A percentile compares a stretch with the other conserved stretches of the same genome.
Evolutionary conservation across 1,140 invertebrate species (phyloP).

Genomic region (Oedothorax gibbosus): DNA sequence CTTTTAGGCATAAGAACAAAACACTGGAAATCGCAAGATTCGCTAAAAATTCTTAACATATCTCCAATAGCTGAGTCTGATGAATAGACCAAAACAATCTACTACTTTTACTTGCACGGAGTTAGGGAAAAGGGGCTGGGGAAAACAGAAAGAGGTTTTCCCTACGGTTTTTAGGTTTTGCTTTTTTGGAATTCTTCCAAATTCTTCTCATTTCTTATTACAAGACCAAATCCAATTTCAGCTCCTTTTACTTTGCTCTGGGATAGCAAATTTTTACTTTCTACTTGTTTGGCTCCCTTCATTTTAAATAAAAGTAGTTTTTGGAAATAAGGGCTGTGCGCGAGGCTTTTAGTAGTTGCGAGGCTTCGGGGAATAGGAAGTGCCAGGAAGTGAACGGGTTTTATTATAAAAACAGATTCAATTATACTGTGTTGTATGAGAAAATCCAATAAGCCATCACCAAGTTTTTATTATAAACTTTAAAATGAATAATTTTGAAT

Average conservation of each 20-base stretch:
- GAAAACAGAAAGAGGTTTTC: slow-evolving; percentile 20
- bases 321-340: slow-evolving; percentile 20
- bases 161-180: slow-evolving; percentile 46
- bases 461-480: no score
- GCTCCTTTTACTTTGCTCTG: slow-evolving; percentile 50
- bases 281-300: slow-evolving; percentile 15
- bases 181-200: slow-evolving; percentile 59
- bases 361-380: no score
- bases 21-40: slow-evolving; percentile 24
- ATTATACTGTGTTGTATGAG: no score
- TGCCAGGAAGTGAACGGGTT: no score
- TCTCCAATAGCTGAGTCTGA: slow-evolving; percentile 46
- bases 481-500: no score
- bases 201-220: slow-evolving; percentile 61
- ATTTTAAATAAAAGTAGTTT: slow-evolving; percentile 46
- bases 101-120: slow-evolving; percentile 53
- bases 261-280: slow-evolving; percentile 56
- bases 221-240: slow-evolving; percentile 56
- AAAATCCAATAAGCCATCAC: no score
- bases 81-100: slow-evolving; percentile 59
- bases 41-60: slow-evolving; percentile 56
- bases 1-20: slow-evolving; percentile 7
- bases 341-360: slow-evolving; percentile 21
- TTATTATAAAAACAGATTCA: no score
- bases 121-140: slow-evolving; percentile 9